Evolutionary conservation across 1,140 invertebrate genomes (phyloP).

Genomic region (Semibalanus balanoides): DNA sequence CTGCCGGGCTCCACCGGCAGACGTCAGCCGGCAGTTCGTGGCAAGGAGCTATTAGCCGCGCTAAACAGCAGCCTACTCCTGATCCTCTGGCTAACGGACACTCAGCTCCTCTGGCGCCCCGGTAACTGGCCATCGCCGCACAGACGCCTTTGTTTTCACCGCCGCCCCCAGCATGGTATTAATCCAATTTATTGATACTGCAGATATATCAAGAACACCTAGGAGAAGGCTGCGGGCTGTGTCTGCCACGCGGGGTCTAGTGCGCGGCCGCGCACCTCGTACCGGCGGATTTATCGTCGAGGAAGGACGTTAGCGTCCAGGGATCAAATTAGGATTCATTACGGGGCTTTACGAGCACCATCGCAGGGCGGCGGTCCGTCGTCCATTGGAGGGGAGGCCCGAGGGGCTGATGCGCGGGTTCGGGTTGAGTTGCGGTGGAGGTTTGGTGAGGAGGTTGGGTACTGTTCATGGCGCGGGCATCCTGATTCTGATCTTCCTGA

Average conservation of each 20-base stretch:
- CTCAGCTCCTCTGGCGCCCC: neutral
- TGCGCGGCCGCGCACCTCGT: neutral
- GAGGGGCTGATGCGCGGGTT: too few species aligned
- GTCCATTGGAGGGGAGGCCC: too few species aligned
- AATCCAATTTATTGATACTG: neutral
- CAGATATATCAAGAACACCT: slow-evolving; percentile 2
- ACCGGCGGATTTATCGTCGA: neutral
- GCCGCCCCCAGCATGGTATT: neutral
- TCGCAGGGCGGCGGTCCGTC: neutral
- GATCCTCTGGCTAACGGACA: neutral
- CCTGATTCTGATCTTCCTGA: too few species aligned
- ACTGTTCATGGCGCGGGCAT: too few species aligned
- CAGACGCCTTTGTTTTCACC: neutral
- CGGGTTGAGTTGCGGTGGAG: too few species aligned
- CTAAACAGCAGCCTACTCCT: neutral
- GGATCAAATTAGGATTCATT: neutral
- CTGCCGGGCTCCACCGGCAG: neutral
- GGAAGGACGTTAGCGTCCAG: neutral
- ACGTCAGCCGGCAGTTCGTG: neutral
- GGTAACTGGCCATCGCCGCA: neutral
- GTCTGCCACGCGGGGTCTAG: neutral
- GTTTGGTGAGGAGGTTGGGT: too few species aligned
- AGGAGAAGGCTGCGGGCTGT: neutral
- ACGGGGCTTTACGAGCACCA: neutral
- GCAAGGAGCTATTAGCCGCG: neutral